These are phyloP conservation scores for Nipponia nippon DNA, from an alignment of 2,113 vertebrate genomes.

Conservation along the genomic window DNA sequence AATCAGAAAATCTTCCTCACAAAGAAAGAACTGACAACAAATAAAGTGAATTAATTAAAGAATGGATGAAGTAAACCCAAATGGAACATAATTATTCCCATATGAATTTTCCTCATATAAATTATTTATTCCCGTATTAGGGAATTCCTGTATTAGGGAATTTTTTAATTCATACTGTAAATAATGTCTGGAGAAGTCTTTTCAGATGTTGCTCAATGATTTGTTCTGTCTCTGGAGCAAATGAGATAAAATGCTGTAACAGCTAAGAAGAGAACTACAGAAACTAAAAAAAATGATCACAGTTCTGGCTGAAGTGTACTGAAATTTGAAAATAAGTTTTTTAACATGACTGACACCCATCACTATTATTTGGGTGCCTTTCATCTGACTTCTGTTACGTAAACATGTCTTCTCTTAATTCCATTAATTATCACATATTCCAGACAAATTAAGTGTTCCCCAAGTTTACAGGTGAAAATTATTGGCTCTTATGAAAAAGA, in stretches of 20 bases:
- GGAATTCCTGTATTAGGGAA: background rate
- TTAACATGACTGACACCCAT: background rate
- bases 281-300: background rate
- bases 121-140: background rate
- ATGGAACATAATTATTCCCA: background rate
- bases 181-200: background rate
- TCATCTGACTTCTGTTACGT: background rate
- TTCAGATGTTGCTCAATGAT: background rate
- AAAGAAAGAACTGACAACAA: background rate
- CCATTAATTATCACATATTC: background rate
- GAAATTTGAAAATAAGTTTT: background rate
- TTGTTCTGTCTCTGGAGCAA: background rate
- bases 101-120: background rate
- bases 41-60: background rate
- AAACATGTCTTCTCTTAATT: background rate
- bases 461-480: background rate
- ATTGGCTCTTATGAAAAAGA: background rate
- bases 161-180: background rate
- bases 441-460: background rate
- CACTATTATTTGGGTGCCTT: background rate
- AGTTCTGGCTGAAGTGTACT: background rate
- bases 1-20: background rate
- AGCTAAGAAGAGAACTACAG: background rate
- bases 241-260: background rate
- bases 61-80: background rate